Evolutionary conservation across 2,797 vertebrate genomes (phyloP).

Genomic region (Hirundo rustica): DNA sequence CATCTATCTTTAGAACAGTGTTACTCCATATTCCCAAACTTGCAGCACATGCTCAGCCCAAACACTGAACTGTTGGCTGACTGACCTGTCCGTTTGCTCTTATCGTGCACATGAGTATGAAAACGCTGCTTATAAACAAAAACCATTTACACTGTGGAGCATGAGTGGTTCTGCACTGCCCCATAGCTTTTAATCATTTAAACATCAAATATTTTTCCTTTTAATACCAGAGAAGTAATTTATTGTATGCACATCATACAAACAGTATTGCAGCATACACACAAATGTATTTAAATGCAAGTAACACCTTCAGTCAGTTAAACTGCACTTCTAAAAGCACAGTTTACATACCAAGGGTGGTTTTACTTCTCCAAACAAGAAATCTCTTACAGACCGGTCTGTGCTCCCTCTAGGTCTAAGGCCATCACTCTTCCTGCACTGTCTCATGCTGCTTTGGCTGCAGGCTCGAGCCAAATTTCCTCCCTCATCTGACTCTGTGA

Average conservation of each 20-base stretch:
- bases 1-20: slow-evolving; percentile 40
- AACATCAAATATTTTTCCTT: background rate
- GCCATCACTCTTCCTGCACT: background rate
- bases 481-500: background rate
- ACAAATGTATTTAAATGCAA: background rate
- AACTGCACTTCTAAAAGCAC: background rate
- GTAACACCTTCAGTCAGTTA: background rate
- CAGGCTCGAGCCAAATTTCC: background rate
- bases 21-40: slow-evolving; percentile 17
- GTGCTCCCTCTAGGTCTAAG: background rate
- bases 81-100: background rate
- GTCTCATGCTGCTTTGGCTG: background rate
- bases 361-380: background rate
- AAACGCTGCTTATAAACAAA: background rate
- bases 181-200: background rate
- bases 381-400: background rate
- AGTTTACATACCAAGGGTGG: background rate
- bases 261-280: background rate
- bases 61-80: slow-evolving; percentile 1
- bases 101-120: background rate
- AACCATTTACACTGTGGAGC: background rate
- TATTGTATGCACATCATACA: background rate
- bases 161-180: background rate
- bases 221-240: background rate
- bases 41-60: background rate